phyloP scores from a whole-genome alignment of 2,113 vertebrate genomes.

The Himantopus leucocephalus region DNA sequence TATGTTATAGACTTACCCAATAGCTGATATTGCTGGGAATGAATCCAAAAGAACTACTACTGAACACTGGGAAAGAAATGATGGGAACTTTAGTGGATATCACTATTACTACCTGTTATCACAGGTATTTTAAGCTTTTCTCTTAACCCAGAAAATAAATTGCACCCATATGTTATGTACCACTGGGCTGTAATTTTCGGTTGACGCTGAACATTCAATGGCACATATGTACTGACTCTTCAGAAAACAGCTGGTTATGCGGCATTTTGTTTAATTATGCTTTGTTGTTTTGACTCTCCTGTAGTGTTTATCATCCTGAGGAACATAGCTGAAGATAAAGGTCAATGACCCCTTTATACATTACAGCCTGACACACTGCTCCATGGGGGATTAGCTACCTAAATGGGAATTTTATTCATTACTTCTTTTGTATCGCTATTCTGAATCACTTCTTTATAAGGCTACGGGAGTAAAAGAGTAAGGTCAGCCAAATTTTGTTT shows the following conservation, averaged over 20 bases:
- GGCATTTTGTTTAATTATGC: slow-evolving; percentile 25
- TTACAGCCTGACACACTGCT: neutral
- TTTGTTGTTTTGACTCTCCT: neutral
- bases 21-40: neutral
- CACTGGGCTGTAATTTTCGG: neutral
- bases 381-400: neutral
- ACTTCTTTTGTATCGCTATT: neutral
- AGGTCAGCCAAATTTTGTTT: slow-evolving; percentile 9
- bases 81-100: neutral
- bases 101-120: neutral
- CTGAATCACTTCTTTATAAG: neutral
- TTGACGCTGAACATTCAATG: neutral
- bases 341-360: neutral
- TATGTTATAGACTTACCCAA: neutral
- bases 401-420: slow-evolving; percentile 1
- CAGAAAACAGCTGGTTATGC: neutral
- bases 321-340: neutral
- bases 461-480: neutral
- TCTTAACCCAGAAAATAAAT: slow-evolving; percentile 15
- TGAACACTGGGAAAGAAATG: neutral
- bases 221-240: neutral
- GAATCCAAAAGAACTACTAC: neutral
- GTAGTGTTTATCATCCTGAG: neutral
- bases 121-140: neutral
- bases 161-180: neutral